These are phyloP conservation scores for Andrena dorsata DNA, from an alignment of 2,888 invertebrate genomes.

Conservation along the genomic window DNA sequence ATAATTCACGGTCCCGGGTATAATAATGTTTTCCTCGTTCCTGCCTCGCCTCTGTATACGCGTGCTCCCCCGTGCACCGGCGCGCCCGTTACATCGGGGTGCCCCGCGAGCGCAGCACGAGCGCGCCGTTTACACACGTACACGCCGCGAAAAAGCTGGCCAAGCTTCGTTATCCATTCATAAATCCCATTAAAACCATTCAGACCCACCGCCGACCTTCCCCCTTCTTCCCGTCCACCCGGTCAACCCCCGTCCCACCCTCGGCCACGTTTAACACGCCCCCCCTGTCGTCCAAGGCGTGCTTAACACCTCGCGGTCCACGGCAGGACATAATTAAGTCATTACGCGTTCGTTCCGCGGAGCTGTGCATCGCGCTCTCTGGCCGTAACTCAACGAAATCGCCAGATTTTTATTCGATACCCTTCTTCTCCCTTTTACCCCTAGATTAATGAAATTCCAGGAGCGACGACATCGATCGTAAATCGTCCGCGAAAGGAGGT, in stretches of 20 bases:
- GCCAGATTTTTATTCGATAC: conserved; percentile 15
- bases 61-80: conserved; percentile 16
- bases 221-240: background rate
- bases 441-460: conserved; percentile 2
- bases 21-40: conserved; percentile 67
- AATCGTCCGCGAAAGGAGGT: background rate
- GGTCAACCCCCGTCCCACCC: background rate
- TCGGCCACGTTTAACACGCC: conserved; percentile 47
- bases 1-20: conserved; percentile 69
- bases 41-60: conserved; percentile 19
- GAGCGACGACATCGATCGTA: conserved; percentile 2
- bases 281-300: conserved; percentile 51
- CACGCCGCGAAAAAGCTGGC: conserved; percentile 70
- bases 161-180: conserved; percentile 77
- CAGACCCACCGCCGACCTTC: conserved; percentile 54
- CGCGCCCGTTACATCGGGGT: conserved; percentile 14
- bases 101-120: conserved; percentile 9
- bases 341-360: conserved; percentile 75
- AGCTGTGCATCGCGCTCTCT: conserved; percentile 72
- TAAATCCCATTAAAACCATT: conserved; percentile 78
- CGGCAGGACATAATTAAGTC: conserved; percentile 77
- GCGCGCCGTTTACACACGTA: conserved; percentile 52
- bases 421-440: background rate
- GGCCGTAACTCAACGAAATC: conserved; percentile 29
- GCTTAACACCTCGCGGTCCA: conserved; percentile 72